Evolutionary conservation across 1,140 invertebrate species (phyloP).

Genomic region (Penaeus japonicus): DNA sequence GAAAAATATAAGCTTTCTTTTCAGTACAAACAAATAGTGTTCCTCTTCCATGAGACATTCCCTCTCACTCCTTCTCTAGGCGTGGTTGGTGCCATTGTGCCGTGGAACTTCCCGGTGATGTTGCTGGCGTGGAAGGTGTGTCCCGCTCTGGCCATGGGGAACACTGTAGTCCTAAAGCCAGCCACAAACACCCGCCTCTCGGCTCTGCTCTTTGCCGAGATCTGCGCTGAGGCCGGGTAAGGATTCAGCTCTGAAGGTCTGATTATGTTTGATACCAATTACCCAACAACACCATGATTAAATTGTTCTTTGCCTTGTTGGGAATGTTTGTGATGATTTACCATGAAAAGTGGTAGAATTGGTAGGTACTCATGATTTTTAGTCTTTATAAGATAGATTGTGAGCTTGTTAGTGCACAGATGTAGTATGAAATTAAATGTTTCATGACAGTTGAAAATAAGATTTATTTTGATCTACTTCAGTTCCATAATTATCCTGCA

Average conservation of each 20-base stretch:
- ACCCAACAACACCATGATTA: not conserved
- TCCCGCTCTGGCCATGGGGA: slow-evolving; percentile 68
- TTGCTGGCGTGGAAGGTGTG: slow-evolving; percentile 70
- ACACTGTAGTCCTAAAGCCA: slow-evolving; percentile 61
- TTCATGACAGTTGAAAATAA: no score
- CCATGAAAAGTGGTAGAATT: no score
- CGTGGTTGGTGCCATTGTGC: slow-evolving; percentile 64
- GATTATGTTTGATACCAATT: not conserved
- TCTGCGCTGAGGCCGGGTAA: slow-evolving; percentile 59
- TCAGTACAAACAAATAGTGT: not conserved
- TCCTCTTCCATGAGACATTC: not conserved
- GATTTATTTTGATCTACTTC: no score
- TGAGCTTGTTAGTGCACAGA: no score
- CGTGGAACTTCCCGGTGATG: slow-evolving; percentile 73
- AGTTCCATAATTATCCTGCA: no score
- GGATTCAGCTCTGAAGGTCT: not conserved
- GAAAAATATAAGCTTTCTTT: not conserved
- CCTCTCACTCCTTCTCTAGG: slow-evolving; percentile 60
- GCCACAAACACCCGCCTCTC: slow-evolving; percentile 58
- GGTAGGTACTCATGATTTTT: no score
- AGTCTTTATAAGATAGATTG: no score
- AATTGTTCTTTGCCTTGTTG: not conserved
- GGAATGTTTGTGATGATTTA: no score
- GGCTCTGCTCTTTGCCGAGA: slow-evolving; percentile 59
- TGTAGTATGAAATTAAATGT: no score